These are phyloP conservation scores for Rhopalosiphum maidis DNA, from an alignment of 1,140 invertebrate genomes.

Conservation along the genomic window DNA sequence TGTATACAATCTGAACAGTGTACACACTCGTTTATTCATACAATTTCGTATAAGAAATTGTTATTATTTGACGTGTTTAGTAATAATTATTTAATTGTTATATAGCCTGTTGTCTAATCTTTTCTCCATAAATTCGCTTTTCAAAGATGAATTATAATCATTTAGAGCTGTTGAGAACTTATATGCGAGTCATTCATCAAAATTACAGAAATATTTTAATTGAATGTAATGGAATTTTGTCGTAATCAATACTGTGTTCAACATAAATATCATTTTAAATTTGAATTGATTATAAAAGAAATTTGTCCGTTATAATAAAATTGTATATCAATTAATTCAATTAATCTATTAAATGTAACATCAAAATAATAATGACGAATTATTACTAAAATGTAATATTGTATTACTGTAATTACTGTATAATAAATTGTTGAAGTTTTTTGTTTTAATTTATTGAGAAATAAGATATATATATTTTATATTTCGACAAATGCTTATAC, in stretches of 20 bases:
- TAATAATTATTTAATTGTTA: slow-evolving; percentile 10
- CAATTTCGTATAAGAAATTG: background rate
- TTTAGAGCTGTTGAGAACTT: background rate
- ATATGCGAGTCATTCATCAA: background rate
- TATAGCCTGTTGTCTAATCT: background rate
- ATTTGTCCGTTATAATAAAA: background rate
- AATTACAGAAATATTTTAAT: background rate
- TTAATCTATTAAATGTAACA: background rate
- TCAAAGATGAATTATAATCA: background rate
- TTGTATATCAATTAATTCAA: background rate
- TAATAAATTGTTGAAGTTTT: background rate
- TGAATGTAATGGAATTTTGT: background rate
- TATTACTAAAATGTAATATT: background rate
- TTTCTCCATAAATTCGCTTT: background rate
- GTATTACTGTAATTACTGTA: no score
- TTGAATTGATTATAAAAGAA: background rate
- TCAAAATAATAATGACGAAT: background rate
- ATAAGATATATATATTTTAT: background rate
- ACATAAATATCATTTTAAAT: background rate
- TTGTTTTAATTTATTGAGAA: background rate
- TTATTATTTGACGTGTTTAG: background rate
- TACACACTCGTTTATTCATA: no score
- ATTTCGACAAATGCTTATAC: background rate
- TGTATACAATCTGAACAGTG: no score
- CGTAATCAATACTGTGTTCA: background rate